These are phyloP conservation scores for Stegodyphus dumicola DNA, from an alignment of 1,140 invertebrate genomes.

Conservation along the genomic window DNA sequence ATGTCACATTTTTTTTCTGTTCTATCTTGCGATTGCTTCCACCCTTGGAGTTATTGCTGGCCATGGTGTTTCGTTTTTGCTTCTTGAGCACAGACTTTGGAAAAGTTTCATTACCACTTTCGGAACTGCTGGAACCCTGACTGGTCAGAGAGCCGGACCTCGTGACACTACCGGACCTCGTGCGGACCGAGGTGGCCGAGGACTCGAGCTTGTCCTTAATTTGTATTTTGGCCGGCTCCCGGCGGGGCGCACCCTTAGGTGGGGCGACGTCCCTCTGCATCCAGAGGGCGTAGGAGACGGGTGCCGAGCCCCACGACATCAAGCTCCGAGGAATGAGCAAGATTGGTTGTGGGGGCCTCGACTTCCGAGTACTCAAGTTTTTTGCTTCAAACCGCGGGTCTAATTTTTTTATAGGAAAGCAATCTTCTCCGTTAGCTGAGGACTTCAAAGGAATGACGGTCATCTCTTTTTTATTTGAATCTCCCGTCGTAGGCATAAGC, in stretches of 20 bases:
- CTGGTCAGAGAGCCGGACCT: constrained; percentile 61
- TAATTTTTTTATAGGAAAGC: neutral
- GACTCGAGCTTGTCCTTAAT: neutral
- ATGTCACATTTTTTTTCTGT: constrained; percentile 59
- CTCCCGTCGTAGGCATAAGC: constrained; percentile 7
- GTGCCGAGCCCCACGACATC: constrained; percentile 16
- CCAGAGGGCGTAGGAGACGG: constrained; percentile 59
- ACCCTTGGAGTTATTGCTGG: neutral
- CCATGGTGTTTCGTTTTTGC: constrained; percentile 30
- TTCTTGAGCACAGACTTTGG: constrained; percentile 61
- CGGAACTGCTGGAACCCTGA: constrained; percentile 49
- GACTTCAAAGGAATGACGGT: neutral
- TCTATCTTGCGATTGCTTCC: constrained; percentile 24
- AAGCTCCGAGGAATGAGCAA: constrained; percentile 21
- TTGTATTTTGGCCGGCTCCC: neutral
- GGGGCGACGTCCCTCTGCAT: constrained; percentile 28
- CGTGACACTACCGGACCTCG: constrained; percentile 27
- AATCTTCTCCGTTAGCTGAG: neutral
- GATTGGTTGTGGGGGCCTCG: neutral
- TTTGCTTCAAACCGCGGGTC: neutral
- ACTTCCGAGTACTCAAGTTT: neutral
- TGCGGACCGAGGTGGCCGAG: neutral
- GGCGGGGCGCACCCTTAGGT: neutral
- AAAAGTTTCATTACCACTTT: constrained; percentile 47
- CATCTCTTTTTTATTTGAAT: neutral